A percentile compares a stretch with the other conserved stretches of the same genome.
Conservation (phyloP, 2,888 invertebrate genomes). For the Vandiemenella viatica region DNA sequence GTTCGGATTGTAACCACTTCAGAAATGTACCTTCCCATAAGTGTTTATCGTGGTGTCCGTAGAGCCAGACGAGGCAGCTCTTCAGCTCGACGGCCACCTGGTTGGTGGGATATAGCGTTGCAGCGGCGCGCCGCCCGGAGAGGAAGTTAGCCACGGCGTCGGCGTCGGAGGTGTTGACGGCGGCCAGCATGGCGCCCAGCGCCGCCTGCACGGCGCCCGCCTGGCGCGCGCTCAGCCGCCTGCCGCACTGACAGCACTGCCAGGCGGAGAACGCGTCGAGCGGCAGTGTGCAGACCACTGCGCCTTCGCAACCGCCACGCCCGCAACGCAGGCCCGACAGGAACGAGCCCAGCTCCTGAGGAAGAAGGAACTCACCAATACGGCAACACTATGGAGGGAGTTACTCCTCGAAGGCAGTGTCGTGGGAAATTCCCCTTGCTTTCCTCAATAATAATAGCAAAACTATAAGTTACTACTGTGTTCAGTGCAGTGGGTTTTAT, state of each 20-base stretch:
- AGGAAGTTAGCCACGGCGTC: conserved; percentile 40
- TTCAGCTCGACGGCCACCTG: conserved; percentile 47
- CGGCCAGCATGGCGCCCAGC: conserved; percentile 38
- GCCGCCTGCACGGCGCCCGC: conserved; percentile 14
- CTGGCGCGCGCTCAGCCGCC: conserved; percentile 34
- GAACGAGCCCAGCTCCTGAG: conserved; percentile 41
- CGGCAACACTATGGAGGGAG: too few species aligned
- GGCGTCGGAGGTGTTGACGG: conserved; percentile 34
- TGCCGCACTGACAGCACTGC: conserved; percentile 41
- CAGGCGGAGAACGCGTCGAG: conserved; percentile 37
- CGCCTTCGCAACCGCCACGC: conserved; percentile 33
- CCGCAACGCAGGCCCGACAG: conserved; percentile 43
- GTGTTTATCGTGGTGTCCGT: conserved; percentile 40
- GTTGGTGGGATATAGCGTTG: conserved; percentile 40
- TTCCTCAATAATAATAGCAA: too few species aligned
- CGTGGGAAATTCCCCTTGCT: too few species aligned
- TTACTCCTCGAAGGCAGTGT: too few species aligned
- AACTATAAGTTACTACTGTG: too few species aligned
- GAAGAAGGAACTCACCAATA: too few species aligned
- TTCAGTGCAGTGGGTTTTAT: too few species aligned
- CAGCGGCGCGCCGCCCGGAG: conserved; percentile 35
- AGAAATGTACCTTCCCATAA: conserved; percentile 47
- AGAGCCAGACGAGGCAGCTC: conserved; percentile 42
- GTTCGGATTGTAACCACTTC: too few species aligned
- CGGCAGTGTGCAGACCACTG: conserved; percentile 41